A percentile compares a stretch with the other conserved stretches of the same genome.
Evolutionary conservation across 1,140 invertebrate species (phyloP).

Genomic region (Galendromus occidentalis): DNA sequence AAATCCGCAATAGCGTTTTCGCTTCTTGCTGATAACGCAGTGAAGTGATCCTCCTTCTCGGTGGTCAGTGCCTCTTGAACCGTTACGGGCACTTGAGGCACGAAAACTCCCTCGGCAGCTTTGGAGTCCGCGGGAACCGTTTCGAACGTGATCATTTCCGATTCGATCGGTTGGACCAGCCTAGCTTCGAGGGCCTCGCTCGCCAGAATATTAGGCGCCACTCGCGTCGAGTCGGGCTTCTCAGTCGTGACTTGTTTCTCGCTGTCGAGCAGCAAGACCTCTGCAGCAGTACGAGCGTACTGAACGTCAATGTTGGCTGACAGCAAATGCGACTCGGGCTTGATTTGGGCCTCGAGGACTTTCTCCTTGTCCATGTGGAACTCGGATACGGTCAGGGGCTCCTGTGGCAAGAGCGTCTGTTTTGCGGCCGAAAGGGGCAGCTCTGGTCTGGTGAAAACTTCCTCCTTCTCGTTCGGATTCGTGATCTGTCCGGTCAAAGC

Average conservation of each 20-base stretch:
- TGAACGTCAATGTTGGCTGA: background rate
- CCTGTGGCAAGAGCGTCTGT: background rate
- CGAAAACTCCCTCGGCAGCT: background rate
- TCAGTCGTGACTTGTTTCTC: background rate
- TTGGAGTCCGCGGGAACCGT: background rate
- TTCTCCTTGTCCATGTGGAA: conserved; percentile 6
- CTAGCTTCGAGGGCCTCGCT: background rate
- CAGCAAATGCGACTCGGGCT: background rate
- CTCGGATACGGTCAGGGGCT: background rate
- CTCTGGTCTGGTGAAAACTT: background rate
- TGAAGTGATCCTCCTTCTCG: background rate
- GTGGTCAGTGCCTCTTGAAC: background rate
- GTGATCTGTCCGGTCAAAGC: background rate
- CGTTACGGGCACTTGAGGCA: background rate
- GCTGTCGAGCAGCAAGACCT: background rate
- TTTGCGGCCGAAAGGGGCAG: background rate
- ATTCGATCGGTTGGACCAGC: background rate
- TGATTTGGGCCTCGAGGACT: background rate
- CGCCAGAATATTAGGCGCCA: background rate
- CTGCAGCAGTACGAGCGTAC: background rate
- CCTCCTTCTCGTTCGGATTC: background rate
- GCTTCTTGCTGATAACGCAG: background rate
- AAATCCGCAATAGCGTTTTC: background rate
- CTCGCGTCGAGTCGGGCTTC: background rate
- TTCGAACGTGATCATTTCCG: background rate